Conservation (phyloP, 2,888 invertebrate species). For the Mimachlamys varia region DNA sequence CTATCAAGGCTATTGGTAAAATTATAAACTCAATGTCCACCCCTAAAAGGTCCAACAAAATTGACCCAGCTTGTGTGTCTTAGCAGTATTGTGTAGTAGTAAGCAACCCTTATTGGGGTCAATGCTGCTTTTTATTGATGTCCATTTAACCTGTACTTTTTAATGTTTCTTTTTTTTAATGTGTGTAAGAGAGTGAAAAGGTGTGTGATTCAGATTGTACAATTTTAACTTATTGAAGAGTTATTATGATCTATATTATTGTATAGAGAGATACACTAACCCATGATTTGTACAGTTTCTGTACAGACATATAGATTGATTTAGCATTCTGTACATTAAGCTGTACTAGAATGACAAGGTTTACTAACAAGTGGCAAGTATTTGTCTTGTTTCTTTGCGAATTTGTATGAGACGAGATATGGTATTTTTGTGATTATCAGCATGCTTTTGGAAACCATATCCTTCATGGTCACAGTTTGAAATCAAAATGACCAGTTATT, state of each 20-base stretch:
- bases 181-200: not conserved
- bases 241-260: conserved; percentile 10
- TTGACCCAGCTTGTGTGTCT: not conserved
- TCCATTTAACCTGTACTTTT: not conserved
- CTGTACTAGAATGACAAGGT: no score
- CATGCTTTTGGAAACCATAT: no score
- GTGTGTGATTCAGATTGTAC: not conserved
- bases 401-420: not conserved
- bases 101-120: not conserved
- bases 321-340: no score
- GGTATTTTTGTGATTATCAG: not conserved
- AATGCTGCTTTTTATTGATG: conserved; percentile 23
- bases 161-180: not conserved
- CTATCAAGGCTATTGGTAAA: conserved; percentile 43
- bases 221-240: conserved; percentile 4
- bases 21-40: not conserved
- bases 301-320: not conserved
- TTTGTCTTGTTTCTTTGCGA: not conserved
- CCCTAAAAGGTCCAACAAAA: not conserved
- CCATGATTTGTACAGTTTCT: not conserved
- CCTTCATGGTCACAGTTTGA: no score
- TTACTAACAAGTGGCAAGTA: no score
- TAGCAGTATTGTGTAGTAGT: not conserved
- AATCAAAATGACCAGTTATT: no score
- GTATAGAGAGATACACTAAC: not conserved